phyloP scores from a whole-genome alignment of 1,140 invertebrate genomes.

The Drosophila gunungcola region DNA sequence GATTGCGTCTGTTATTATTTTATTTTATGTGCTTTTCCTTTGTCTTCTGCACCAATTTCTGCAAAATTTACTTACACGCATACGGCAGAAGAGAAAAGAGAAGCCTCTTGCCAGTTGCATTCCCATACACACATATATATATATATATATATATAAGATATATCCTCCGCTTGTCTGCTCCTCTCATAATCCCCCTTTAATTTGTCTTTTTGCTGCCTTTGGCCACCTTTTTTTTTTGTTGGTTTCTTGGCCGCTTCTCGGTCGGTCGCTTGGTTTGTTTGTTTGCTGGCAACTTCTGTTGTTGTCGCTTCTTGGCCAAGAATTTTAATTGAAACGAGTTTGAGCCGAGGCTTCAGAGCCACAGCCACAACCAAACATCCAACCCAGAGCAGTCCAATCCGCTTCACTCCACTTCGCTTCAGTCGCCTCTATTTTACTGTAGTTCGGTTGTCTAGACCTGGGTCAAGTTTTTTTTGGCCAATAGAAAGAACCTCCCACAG shows the following conservation, averaged over 20 bases:
- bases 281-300: constrained; percentile 44
- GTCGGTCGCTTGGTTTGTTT: constrained; percentile 40
- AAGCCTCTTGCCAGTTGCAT: constrained; percentile 39
- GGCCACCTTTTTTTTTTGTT: constrained; percentile 24
- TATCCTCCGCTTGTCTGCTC: constrained; percentile 33
- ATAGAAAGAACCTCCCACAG: constrained; percentile 27
- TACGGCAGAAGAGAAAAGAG: constrained; percentile 8
- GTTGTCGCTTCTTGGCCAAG: constrained; percentile 59
- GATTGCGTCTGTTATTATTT: constrained; percentile 77
- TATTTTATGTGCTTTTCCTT: constrained; percentile 77
- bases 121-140: constrained; percentile 37
- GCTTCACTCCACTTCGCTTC: constrained; percentile 21
- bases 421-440: constrained; percentile 18
- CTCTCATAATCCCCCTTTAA: constrained; percentile 79
- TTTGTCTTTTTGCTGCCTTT: constrained; percentile 73
- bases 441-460: constrained; percentile 61
- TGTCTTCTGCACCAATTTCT: constrained; percentile 81
- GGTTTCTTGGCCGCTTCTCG: constrained; percentile 48
- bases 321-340: constrained; percentile 81
- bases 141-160: constrained; percentile 38
- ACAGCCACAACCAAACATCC: constrained; percentile 20
- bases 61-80: constrained; percentile 73
- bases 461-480: constrained; percentile 57
- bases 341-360: constrained; percentile 36
- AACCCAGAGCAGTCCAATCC: constrained; percentile 20